Base-by-base conservation (phyloP, 2,113 vertebrate species). In the Cyprinodon tularosa region DNA sequence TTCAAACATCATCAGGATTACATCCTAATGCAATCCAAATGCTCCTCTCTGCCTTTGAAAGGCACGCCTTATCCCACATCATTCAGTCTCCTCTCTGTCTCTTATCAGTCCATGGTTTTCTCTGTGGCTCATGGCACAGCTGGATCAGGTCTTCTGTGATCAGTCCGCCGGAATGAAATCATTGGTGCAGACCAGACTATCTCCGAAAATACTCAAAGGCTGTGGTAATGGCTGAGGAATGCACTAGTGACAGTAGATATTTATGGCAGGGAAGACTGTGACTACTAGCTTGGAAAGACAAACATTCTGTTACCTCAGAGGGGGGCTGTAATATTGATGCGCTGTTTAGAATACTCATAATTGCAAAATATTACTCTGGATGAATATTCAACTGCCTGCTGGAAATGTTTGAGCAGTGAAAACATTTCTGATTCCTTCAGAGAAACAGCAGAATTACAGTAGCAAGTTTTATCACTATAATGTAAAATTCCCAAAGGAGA, bases 131-230 rank as follows among this genome's bases (percentile, higher is more conserved):
- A 63, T 80, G 89, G 83, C 91, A 89, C 88, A 91, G 91, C 90
- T 90, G 86, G 91, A 88, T 88, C 84, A 68, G 82, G 72, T 86
- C 83, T 86, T 85, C 84, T 90, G 90, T 91, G 91, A 93, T 93
- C 91, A 88, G 86, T 73, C 74, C 86, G 61, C 76, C 88, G 92
- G 88, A 92, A 93, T 89, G 86, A 89, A 84, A 76, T 81, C 89
- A 82, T 59, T 13, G 60, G 84, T 76, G 78, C 88, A 87, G 88
- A 88, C 87, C 88, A 83, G 84, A 71, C 83, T 75, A 84, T 83
- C 86, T 87, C 89, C 45, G 70, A 66, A 79, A 80, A 83, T 83
- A 83, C 86, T 93, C 80, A 90, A 90, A 86, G 86, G 80, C 77
- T 85, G 85, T 37, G 81, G 87, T 76, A 77, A 80, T 82, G 68